Evolutionary conservation across 2,888 invertebrate species (phyloP).

Genomic region (Lottia gigantea): DNA sequence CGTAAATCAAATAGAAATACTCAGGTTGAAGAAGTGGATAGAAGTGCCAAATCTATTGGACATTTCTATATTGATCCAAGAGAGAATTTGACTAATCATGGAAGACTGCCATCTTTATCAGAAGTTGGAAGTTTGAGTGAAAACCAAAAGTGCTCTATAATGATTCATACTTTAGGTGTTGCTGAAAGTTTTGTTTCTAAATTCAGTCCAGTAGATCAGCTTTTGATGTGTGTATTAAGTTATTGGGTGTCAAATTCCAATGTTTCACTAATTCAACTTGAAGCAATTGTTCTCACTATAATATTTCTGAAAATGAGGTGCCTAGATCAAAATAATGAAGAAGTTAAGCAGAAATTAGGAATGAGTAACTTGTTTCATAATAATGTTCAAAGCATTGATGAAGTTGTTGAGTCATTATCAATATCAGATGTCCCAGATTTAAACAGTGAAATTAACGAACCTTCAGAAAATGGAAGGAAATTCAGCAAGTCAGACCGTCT

Average conservation of each 20-base stretch:
- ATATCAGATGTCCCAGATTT: slow-evolving; percentile 17
- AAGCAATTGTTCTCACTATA: slow-evolving; percentile 35
- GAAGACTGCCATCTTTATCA: background rate
- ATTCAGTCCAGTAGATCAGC: slow-evolving; percentile 23
- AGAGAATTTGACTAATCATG: background rate
- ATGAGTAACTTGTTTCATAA: background rate
- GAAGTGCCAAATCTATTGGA: background rate
- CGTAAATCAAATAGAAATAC: background rate
- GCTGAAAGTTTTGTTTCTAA: background rate
- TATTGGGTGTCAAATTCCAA: slow-evolving; percentile 48
- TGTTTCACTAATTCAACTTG: slow-evolving; percentile 38
- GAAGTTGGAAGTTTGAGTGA: slow-evolving; percentile 9
- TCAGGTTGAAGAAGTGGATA: slow-evolving; percentile 7
- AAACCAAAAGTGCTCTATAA: slow-evolving; percentile 14
- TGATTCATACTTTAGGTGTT: slow-evolving; percentile 25
- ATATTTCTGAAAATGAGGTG: slow-evolving; percentile 26
- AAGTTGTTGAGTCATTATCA: slow-evolving; percentile 19
- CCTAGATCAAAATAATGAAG: background rate
- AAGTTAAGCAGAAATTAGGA: background rate
- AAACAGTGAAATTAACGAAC: slow-evolving; percentile 37
- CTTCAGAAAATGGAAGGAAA: slow-evolving; percentile 29
- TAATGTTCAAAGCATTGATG: background rate
- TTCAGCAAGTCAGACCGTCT: slow-evolving; percentile 38
- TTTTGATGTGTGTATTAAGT: slow-evolving; percentile 32
- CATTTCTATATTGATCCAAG: background rate